Conservation (phyloP, 2,113 vertebrate species). For the Globicephala melas region DNA sequence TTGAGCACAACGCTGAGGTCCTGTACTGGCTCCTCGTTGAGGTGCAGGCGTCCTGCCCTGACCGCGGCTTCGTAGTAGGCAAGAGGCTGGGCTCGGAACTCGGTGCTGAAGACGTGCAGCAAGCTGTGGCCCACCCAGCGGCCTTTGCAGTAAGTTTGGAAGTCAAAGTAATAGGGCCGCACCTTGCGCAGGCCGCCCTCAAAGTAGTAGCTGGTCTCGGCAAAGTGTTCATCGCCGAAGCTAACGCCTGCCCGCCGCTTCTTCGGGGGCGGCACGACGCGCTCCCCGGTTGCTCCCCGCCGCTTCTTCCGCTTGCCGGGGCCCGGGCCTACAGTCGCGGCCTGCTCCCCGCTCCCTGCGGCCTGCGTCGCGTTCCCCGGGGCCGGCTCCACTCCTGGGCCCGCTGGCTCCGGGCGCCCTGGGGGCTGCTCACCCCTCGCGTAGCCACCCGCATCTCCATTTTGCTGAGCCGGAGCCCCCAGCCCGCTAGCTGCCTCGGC, state of each 20-base stretch:
- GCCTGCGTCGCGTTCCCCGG: neutral
- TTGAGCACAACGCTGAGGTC: constrained; percentile 91
- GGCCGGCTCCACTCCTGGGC: neutral
- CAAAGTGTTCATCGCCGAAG: constrained; percentile 91
- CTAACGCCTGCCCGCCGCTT: constrained; percentile 90
- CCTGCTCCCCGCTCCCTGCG: neutral
- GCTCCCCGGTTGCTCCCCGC: constrained; percentile 81
- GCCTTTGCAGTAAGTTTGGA: constrained; percentile 96
- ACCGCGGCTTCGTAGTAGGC: constrained; percentile 89
- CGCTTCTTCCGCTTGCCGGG: constrained; percentile 69
- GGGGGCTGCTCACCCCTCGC: neutral
- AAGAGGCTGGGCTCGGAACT: constrained; percentile 92
- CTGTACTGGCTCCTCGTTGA: constrained; percentile 89
- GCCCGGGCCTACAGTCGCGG: constrained; percentile 41
- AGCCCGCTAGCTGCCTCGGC: neutral
- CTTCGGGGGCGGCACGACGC: constrained; percentile 92
- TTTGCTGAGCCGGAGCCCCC: neutral
- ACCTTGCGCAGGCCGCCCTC: constrained; percentile 95
- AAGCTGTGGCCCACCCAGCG: constrained; percentile 95
- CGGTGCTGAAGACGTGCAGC: constrained; percentile 89
- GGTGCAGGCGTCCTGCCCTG: constrained; percentile 89
- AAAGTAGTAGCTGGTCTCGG: constrained; percentile 94
- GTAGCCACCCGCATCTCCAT: constrained; percentile 15
- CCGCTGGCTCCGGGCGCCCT: neutral
- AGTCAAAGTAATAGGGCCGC: constrained; percentile 93